Conservation (phyloP, 2,888 invertebrate species). For the Blastobasis lacticolella region DNA sequence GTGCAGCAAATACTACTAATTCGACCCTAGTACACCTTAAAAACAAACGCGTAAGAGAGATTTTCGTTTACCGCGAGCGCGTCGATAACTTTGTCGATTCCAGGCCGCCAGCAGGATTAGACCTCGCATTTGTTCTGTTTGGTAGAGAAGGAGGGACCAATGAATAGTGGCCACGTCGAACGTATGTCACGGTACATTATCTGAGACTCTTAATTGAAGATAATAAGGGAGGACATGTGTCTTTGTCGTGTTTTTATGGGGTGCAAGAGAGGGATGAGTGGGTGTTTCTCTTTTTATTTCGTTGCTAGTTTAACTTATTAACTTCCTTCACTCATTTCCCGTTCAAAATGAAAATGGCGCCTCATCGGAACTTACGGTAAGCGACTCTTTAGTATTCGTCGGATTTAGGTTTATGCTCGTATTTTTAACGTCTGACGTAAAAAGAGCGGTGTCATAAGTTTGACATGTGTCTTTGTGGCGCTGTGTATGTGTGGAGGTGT, state of each 20-base stretch:
- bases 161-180: constrained; percentile 30
- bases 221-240: constrained; percentile 71
- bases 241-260: constrained; percentile 70
- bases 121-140: background rate
- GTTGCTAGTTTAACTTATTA: constrained; percentile 49
- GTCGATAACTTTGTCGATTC: constrained; percentile 27
- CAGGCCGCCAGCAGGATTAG: no score
- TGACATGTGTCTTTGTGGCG: background rate
- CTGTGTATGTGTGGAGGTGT: background rate
- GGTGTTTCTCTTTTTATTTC: constrained; percentile 53
- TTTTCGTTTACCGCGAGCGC: constrained; percentile 15
- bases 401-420: no score
- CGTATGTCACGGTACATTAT: constrained; percentile 68
- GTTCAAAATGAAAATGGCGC: background rate
- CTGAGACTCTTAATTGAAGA: constrained; percentile 71
- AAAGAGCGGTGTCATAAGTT: no score
- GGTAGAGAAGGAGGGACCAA: constrained; percentile 1
- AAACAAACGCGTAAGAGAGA: constrained; percentile 22
- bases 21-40: constrained; percentile 14
- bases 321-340: constrained; percentile 45
- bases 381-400: no score
- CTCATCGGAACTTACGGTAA: no score
- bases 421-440: no score
- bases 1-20: constrained; percentile 13
- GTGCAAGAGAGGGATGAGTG: constrained; percentile 52